Base-by-base conservation (phyloP, 2,113 vertebrate genomes). In the Daphoenositta chrysoptera region DNA sequence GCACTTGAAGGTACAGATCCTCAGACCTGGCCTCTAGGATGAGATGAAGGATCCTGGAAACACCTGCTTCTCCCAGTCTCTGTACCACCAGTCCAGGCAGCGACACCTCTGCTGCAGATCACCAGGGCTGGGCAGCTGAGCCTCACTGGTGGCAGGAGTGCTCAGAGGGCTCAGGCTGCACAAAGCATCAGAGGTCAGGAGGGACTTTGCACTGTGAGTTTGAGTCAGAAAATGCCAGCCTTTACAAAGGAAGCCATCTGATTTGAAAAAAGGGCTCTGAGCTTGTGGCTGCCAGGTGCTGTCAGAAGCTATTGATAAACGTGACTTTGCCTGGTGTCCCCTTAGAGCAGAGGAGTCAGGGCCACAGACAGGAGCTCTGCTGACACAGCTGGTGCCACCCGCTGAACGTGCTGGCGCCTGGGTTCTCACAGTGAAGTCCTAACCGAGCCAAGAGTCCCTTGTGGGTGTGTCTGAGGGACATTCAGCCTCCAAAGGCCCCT, bases 101-200 rank as follows among this genome's bases (percentile, higher is more conserved):
- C 0, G 0, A 27, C 20, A 63, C 4, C 35, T 20, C 33, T 3
- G 6, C 27, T 73, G 58, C 58, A 87, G 13, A 16, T 1, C 66
- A 58, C 31, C 79, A 65, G 70, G 45, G 42, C 23, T 53, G 47
- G 45, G 60, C 50, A 87, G 61, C 56, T 37, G 48, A 54, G 48
- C 80, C 66, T 47, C 19, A 1, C 27, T 11, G 54, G 11, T 35
- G 72, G 30, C 81, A 35, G 37, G 35, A 68, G 45, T 7, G n/a
- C 87, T 73, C 6, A 7, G 54, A 31, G 24, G 40, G 28, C 31
- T n/a, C 81, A 31, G 40, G 39, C n/a, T 81, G 54, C 69, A 81
- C 20, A 11, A 39, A 73, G n/a, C 6, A 2, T 7, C 60, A 53
- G 61, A 45, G 69, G 14, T 35, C 72, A 77, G 40, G 31, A 54